Evolutionary conservation across 2,113 vertebrate species (phyloP).

Genomic region (Istiophorus platypterus): DNA sequence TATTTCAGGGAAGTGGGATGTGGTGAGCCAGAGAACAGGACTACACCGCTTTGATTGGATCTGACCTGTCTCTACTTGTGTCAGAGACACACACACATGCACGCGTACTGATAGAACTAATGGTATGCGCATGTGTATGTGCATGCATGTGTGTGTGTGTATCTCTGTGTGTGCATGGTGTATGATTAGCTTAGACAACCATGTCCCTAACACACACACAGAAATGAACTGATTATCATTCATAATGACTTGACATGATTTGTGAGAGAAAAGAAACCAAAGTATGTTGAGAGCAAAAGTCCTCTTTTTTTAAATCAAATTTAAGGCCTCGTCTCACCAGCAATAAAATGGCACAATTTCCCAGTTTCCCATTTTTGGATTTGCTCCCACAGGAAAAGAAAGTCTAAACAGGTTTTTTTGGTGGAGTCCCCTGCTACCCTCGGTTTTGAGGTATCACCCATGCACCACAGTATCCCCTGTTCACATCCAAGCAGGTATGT

Average conservation of each 20-base stretch:
- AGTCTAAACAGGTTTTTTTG: neutral
- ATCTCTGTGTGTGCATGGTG: neutral
- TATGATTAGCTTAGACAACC: conserved; percentile 51
- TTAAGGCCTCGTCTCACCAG: neutral
- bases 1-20: conserved; percentile 74
- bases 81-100: conserved; percentile 41
- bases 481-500: neutral
- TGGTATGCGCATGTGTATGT: conserved; percentile 13
- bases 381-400: neutral
- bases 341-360: neutral
- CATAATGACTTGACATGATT: neutral
- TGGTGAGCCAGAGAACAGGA: conserved; percentile 68
- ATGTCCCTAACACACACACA: conserved; percentile 26
- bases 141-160: conserved; percentile 11
- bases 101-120: conserved; percentile 30
- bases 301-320: neutral
- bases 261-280: neutral
- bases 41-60: conserved; percentile 72
- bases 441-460: neutral
- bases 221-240: neutral
- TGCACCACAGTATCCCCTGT: neutral
- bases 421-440: neutral
- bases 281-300: neutral
- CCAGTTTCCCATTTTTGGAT: neutral
- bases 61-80: conserved; percentile 58